These are phyloP conservation scores for Pica pica DNA, from an alignment of 2,113 vertebrate species.

Conservation along the genomic window DNA sequence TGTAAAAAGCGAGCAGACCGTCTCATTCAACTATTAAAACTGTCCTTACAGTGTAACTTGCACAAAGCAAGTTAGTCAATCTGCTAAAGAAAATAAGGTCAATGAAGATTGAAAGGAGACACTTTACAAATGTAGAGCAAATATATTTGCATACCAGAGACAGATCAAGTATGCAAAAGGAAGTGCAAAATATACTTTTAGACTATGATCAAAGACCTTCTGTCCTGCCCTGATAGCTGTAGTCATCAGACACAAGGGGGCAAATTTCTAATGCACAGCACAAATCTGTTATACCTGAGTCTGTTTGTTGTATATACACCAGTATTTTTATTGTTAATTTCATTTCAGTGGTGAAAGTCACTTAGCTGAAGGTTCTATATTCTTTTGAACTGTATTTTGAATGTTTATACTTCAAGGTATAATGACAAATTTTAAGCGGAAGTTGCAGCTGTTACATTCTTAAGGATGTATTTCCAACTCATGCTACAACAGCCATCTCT, in stretches of 20 bases:
- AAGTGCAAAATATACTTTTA: neutral
- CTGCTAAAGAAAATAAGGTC: neutral
- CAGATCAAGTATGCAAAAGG: neutral
- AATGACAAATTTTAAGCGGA: neutral
- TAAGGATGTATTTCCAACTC: neutral
- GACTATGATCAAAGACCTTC: neutral
- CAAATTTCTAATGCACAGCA: neutral
- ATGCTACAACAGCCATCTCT: neutral
- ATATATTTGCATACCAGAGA: neutral
- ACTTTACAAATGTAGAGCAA: neutral
- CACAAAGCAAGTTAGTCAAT: neutral
- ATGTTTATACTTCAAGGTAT: neutral
- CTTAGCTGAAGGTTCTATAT: neutral
- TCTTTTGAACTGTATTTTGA: neutral
- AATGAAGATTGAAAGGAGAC: neutral
- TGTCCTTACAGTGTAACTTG: neutral
- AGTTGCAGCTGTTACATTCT: neutral
- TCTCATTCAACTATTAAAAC: neutral
- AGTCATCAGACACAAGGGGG: neutral
- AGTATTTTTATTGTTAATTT: neutral
- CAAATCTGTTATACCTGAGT: neutral
- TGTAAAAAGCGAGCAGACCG: neutral
- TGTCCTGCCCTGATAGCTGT: neutral
- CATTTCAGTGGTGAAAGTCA: neutral
- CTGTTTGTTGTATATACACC: neutral